Base-by-base conservation (phyloP, 1,140 invertebrate genomes). In the Achatina immaculata region DNA sequence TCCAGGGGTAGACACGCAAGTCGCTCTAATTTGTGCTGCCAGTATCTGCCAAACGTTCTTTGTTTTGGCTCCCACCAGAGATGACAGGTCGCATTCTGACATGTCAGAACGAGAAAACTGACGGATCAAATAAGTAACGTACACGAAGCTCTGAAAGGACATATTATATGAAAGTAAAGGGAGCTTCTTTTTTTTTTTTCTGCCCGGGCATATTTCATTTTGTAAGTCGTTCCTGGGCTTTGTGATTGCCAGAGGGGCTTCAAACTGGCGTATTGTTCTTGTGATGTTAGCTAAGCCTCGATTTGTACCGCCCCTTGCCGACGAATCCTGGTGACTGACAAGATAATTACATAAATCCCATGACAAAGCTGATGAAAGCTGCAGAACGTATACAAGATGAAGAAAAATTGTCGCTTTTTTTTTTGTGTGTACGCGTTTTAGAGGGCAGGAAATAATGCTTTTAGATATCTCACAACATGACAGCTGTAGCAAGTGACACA, bases 1-100 rank as follows among this genome's bases (percentile, higher is more conserved):
- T 42, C 68, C 11, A 34, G 38, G 6, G 6, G 19, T 69, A 2
- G 19, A 38, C 36, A 69, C 65, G 68, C 68, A 69, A 69, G 68
- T 40, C 9, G 68, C 36, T 69, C 68, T 42, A 69, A 42, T 69
- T 69, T 40, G 36, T n/a, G 11, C 21, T 69, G 68, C 38, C 68
- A 43, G 36, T 68, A 40, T 68, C 65, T 24, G 65, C 14, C 65
- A 68, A 16, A 31, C 6, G 68, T 28, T 38, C 68, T 42, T 42
- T 69, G 36, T 69, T 69, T 69, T 69, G 36, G 38, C 24, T 68
- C 28, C 21, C 68, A 2, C 36, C 4, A 1, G 4, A n/a, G 28
- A 42, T 69, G 68, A 69, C 68, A 69, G 21, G 36, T 19, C 42
- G 11, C 36, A 42, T 42, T 9, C 36, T 40, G 38, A 42, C 38